Percentiles rank a stretch among this genome's conserved stretches.
Evolutionary conservation across 2,113 vertebrate species (phyloP).

Genomic region (Oophaga pumilio): DNA sequence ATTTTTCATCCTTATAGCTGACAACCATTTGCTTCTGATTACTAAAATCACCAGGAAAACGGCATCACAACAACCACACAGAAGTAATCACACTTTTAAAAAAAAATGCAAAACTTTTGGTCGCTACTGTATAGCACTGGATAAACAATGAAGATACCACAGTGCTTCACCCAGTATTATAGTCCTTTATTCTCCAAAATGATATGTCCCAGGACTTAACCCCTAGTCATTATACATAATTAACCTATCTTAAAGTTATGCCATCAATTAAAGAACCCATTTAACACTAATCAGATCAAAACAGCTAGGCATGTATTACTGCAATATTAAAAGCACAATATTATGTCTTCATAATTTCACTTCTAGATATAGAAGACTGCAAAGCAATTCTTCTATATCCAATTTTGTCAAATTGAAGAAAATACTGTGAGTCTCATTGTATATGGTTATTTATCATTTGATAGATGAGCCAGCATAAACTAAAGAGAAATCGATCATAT

Average conservation of each 20-base stretch:
- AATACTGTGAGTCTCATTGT: background rate
- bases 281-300: background rate
- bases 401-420: background rate
- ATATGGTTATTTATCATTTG: background rate
- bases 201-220: background rate
- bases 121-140: background rate
- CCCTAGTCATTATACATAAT: background rate
- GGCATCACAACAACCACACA: no score
- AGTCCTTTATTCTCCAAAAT: background rate
- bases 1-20: no score
- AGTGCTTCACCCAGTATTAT: background rate
- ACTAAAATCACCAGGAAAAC: no score
- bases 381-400: background rate
- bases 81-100: no score
- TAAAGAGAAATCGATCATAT: background rate
- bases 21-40: no score
- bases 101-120: no score
- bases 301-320: background rate
- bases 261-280: background rate
- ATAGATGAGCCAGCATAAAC: background rate
- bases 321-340: constrained; percentile 3
- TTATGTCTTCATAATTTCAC: background rate
- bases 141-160: background rate
- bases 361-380: background rate
- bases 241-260: background rate